phyloP scores from a whole-genome alignment of 1,140 invertebrate genomes.

The Geopemphigus sp. region DNA sequence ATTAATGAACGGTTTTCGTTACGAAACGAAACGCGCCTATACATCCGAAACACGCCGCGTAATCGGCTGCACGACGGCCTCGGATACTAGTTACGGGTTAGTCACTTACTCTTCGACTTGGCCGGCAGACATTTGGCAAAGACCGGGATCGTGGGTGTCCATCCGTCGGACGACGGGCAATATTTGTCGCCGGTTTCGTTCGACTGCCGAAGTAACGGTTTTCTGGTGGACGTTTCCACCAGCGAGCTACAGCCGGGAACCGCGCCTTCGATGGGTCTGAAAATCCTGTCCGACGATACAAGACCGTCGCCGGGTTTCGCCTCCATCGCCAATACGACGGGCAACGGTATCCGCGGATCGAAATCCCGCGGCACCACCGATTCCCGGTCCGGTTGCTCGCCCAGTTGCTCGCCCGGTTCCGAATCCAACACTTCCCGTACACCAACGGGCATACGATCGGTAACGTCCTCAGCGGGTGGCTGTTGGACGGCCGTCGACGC shows the following conservation, averaged over 20 bases:
- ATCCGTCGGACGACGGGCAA: background rate
- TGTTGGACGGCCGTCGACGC: slow-evolving; percentile 51
- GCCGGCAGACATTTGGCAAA: background rate
- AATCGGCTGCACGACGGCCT: no score
- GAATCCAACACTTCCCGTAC: background rate
- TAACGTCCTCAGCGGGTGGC: background rate
- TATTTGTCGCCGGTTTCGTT: background rate
- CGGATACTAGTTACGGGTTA: no score
- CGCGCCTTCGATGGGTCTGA: background rate
- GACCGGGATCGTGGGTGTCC: background rate
- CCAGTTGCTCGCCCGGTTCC: background rate
- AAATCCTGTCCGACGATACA: background rate
- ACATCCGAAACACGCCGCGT: no score
- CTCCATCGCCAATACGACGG: slow-evolving; percentile 2
- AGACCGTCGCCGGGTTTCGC: background rate
- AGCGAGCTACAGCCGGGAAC: background rate
- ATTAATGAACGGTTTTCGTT: no score
- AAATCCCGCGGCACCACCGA: background rate
- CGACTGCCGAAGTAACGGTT: background rate
- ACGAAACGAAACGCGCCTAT: no score
- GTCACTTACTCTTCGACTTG: slow-evolving; percentile 13
- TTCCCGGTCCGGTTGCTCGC: background rate
- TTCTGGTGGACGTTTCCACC: background rate
- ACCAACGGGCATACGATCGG: background rate
- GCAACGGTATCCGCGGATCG: background rate